Evolutionary conservation across 2,113 vertebrate genomes (phyloP).

Genomic region (Ceyx melanurus): DNA sequence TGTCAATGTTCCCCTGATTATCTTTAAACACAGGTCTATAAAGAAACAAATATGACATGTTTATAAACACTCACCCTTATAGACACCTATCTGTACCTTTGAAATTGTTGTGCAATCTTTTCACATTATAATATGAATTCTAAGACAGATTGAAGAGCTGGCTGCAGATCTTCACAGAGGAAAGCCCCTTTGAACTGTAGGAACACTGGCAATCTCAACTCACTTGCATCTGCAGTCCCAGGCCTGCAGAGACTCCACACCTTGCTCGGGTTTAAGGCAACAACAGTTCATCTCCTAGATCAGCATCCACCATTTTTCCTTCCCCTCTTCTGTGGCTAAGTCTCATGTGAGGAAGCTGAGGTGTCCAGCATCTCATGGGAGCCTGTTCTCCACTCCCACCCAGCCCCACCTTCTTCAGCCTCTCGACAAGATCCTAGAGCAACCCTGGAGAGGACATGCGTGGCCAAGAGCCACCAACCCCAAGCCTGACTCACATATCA

Average conservation of each 20-base stretch:
- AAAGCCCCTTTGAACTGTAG: neutral
- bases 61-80: neutral
- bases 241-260: neutral
- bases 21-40: constrained; percentile 94
- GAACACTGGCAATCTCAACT: neutral
- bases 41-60: constrained; percentile 20
- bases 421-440: neutral
- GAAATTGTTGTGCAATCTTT: neutral
- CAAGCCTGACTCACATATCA: neutral
- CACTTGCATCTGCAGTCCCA: neutral
- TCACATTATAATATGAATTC: neutral
- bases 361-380: neutral
- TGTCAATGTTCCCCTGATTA: constrained; percentile 92
- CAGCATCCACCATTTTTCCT: neutral
- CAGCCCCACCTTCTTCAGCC: neutral
- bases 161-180: neutral
- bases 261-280: neutral
- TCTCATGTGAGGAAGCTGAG: neutral
- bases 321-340: neutral
- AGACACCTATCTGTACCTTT: neutral
- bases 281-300: neutral
- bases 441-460: neutral
- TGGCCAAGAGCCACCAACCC: neutral
- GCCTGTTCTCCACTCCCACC: neutral
- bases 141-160: neutral